phyloP scores from a whole-genome alignment of 1,140 invertebrate genomes.

The Eciton burchellii region DNA sequence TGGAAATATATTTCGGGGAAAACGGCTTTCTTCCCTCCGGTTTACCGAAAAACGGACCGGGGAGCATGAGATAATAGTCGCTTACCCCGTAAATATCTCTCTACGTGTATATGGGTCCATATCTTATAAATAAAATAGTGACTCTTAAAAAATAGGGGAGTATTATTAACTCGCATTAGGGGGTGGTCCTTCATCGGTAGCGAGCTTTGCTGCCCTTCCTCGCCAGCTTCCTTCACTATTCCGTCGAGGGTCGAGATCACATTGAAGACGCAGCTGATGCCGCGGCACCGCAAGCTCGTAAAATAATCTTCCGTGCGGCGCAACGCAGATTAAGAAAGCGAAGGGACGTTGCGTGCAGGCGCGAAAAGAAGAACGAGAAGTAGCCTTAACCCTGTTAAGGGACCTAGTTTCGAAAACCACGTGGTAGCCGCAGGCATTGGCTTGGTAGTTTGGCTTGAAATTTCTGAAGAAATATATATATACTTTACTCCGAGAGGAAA shows the following conservation, averaged over 20 bases:
- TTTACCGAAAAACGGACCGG: slow-evolving; percentile 29
- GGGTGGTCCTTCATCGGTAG: slow-evolving; percentile 64
- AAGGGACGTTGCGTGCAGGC: slow-evolving; percentile 41
- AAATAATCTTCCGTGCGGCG: slow-evolving; percentile 76
- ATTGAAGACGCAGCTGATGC: slow-evolving; percentile 79
- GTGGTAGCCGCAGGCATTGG: too few species aligned
- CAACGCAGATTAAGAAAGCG: slow-evolving; percentile 72
- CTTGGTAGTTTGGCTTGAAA: too few species aligned
- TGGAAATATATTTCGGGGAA: slow-evolving; percentile 26
- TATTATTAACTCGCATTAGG: slow-evolving; percentile 82
- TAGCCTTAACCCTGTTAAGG: slow-evolving; percentile 31
- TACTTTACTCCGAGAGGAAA: too few species aligned
- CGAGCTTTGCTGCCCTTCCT: slow-evolving; percentile 30
- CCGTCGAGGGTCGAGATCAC: slow-evolving; percentile 47
- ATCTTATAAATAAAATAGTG: slow-evolving; percentile 81
- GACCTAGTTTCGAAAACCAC: slow-evolving; percentile 9
- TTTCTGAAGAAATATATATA: too few species aligned
- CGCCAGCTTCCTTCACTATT: neutral
- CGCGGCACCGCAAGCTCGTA: slow-evolving; percentile 76
- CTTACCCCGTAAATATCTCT: slow-evolving; percentile 69
- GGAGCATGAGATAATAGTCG: slow-evolving; percentile 67
- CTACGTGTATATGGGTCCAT: slow-evolving; percentile 65
- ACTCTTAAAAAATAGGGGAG: slow-evolving; percentile 80
- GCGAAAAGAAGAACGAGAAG: slow-evolving; percentile 51
- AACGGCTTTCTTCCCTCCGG: slow-evolving; percentile 46